Base-by-base conservation (phyloP, 2,888 invertebrate genomes). In the Trichopria drosophilae region DNA sequence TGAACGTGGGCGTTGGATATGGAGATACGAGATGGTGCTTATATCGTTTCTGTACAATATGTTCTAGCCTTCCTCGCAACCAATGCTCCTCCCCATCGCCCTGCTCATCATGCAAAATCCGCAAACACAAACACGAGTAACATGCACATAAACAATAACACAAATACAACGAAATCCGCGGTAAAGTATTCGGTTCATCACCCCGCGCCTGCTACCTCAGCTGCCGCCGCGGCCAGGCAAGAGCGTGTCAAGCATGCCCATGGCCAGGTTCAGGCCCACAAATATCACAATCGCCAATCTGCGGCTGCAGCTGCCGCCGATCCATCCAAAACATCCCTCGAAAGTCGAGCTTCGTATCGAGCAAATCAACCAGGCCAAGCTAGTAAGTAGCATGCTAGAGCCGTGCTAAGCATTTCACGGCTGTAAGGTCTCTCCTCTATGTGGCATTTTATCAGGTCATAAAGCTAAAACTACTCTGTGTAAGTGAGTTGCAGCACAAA, bases 11-110 rank as follows among this genome's bases (percentile, higher is more conserved):
- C n/a, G n/a, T n/a, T n/a, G n/a, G n/a, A n/a, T n/a, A n/a, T n/a
- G n/a, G n/a, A n/a, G n/a, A n/a, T n/a, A n/a, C n/a, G n/a, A n/a
- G n/a, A n/a, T n/a, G n/a, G n/a, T n/a, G n/a, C n/a, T n/a, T n/a
- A n/a, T n/a, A n/a, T n/a, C n/a, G n/a, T n/a, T n/a, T n/a, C n/a
- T n/a, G n/a, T n/a, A n/a, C n/a, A n/a, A 61, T 72, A 66, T 73
- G 72, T 84, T 84, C 80, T 84, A 86, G 85, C 85, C 78, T 84
- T 84, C 82, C 81, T 85, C 80, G 84, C 84, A 81, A 84, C 85
- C 79, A 83, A 83, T 80, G 82, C 82, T 80, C 84, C 83, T 80
- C 82, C 83, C 82, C 84, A 73, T 72, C 75, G 74, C 67, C 74
- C 74, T 69, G 50, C 53, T 40, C 73, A 73, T 70, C 73, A 72